A percentile compares a stretch with the other conserved stretches of the same genome.
Evolutionary conservation across 1,140 invertebrate species (phyloP).

Genomic region (Mylabris phalerata): DNA sequence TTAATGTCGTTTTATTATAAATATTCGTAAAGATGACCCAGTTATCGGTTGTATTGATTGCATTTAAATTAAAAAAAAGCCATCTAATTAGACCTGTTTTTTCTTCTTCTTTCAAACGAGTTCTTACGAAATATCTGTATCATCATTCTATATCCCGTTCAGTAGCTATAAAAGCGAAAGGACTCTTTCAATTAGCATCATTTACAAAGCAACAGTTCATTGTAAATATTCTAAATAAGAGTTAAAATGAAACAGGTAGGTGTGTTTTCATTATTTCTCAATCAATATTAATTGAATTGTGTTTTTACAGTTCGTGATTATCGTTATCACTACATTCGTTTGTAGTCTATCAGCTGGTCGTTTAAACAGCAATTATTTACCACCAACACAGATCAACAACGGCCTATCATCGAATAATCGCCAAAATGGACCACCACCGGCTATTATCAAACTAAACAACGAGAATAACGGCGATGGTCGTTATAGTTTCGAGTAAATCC

Average conservation of each 20-base stretch:
- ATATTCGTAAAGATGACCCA: too few species aligned
- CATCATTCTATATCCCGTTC: slow-evolving; percentile 13
- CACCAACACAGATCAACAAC: slow-evolving; percentile 18
- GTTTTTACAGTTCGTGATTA: slow-evolving; percentile 10
- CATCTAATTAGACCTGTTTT: too few species aligned
- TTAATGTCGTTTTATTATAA: too few species aligned
- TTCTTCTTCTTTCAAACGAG: neutral
- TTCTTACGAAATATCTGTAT: slow-evolving; percentile 19
- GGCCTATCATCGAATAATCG: neutral
- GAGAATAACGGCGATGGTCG: slow-evolving; percentile 48
- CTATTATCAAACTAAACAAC: slow-evolving; percentile 45
- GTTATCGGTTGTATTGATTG: too few species aligned
- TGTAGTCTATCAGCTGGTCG: slow-evolving; percentile 31
- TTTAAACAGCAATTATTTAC: slow-evolving; percentile 30
- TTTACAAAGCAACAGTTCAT: slow-evolving; percentile 6
- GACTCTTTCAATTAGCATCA: slow-evolving; percentile 12
- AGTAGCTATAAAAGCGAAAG: slow-evolving; percentile 17
- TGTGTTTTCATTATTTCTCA: neutral
- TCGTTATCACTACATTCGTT: slow-evolving; percentile 6
- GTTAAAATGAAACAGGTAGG: slow-evolving; percentile 19
- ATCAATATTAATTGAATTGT: slow-evolving; percentile 2
- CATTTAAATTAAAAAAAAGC: too few species aligned
- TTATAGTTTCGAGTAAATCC: slow-evolving; percentile 43
- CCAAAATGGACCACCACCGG: neutral
- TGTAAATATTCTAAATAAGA: neutral